Percentiles rank a stretch among this genome's conserved stretches.
Evolutionary conservation across 1,140 invertebrate species (phyloP).

Genomic region (Gonioctena quinquepunctata): DNA sequence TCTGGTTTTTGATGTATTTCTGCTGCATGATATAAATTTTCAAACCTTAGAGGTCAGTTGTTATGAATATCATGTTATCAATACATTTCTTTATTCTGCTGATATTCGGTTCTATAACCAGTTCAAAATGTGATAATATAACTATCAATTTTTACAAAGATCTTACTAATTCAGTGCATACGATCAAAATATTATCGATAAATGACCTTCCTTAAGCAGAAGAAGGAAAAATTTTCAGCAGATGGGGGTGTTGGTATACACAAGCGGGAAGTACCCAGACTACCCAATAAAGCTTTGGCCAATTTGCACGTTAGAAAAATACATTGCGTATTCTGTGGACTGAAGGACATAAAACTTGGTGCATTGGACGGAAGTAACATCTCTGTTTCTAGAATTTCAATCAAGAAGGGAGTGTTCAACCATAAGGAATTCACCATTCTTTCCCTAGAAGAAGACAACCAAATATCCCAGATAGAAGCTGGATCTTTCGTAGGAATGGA

Average conservation of each 20-base stretch:
- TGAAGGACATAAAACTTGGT: background rate
- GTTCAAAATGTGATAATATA: background rate
- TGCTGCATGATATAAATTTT: no score
- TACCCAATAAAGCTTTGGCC: background rate
- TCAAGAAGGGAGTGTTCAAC: constrained; percentile 5
- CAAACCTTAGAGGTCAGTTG: no score
- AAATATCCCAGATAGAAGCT: background rate
- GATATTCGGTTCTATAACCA: no score
- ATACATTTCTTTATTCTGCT: no score
- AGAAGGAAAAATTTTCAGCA: background rate
- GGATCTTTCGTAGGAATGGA: background rate
- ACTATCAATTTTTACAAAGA: background rate
- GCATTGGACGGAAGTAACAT: background rate
- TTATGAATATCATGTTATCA: no score
- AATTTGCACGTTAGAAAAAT: background rate
- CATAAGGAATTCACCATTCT: background rate
- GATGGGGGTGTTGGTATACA: background rate
- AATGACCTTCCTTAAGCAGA: background rate
- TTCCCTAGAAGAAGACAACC: background rate
- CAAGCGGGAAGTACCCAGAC: background rate
- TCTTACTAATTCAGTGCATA: background rate
- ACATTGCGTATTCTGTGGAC: no score
- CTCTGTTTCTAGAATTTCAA: background rate
- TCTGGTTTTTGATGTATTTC: no score
- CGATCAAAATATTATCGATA: background rate